These are phyloP conservation scores for Euspilapteryx auroguttella DNA, from an alignment of 2,888 invertebrate species.

Conservation along the genomic window DNA sequence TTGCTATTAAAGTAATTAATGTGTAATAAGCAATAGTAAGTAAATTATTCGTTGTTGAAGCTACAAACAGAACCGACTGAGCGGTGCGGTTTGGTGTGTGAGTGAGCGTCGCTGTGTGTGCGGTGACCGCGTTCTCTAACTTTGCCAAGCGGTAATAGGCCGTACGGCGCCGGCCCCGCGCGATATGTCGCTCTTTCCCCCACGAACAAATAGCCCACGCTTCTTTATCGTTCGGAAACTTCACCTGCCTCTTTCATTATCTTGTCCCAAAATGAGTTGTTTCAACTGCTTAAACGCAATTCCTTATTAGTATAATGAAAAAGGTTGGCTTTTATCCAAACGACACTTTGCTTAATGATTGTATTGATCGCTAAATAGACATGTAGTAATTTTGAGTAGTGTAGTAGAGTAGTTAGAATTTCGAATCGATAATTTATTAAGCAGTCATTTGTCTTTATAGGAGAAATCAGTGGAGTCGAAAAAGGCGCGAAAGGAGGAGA, in stretches of 20 bases:
- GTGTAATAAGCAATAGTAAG: no score
- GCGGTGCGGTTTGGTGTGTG: no score
- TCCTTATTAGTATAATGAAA: neutral
- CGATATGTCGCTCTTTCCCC: constrained; percentile 27
- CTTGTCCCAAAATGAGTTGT: constrained; percentile 17
- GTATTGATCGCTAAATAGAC: constrained; percentile 20
- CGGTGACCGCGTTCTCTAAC: constrained; percentile 42
- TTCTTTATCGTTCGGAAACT: constrained; percentile 43
- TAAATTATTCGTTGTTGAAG: no score
- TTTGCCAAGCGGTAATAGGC: constrained; percentile 38
- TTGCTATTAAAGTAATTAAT: no score
- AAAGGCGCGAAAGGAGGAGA: constrained; percentile 80
- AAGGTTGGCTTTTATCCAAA: constrained; percentile 32
- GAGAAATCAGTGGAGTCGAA: constrained; percentile 75
- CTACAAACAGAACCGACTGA: no score
- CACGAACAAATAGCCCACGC: constrained; percentile 47
- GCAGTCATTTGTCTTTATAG: constrained; percentile 25
- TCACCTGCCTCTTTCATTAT: constrained; percentile 41
- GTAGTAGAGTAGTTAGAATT: constrained; percentile 8
- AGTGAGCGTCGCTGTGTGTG: no score
- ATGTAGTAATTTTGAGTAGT: constrained; percentile 9
- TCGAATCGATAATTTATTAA: constrained; percentile 4
- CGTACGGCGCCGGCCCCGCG: constrained; percentile 35
- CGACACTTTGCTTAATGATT: constrained; percentile 15
- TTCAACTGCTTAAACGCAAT: constrained; percentile 14